These are phyloP conservation scores for Agrochola lychnidis DNA, from an alignment of 2,888 invertebrate species.

Conservation along the genomic window DNA sequence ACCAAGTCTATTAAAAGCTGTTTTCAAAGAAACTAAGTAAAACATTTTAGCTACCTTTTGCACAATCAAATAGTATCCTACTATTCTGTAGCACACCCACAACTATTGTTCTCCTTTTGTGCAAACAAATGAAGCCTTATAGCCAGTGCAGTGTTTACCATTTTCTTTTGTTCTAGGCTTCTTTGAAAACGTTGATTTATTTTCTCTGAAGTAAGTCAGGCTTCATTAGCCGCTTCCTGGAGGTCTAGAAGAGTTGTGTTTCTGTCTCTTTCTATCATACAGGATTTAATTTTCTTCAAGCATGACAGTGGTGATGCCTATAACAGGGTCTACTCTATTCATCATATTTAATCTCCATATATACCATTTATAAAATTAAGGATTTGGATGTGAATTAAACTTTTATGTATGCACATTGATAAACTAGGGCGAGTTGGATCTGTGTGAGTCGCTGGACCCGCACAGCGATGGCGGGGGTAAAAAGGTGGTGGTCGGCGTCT, in stretches of 20 bases:
- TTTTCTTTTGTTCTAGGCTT: slow-evolving; percentile 30
- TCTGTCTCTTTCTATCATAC: neutral
- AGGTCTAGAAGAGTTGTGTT: slow-evolving; percentile 17
- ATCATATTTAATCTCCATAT: slow-evolving; percentile 1
- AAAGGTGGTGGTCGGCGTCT: slow-evolving; percentile 99
- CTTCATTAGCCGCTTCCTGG: slow-evolving; percentile 7
- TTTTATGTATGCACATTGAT: slow-evolving; percentile 21
- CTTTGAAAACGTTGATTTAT: slow-evolving; percentile 37
- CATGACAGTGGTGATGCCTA: slow-evolving; percentile 4
- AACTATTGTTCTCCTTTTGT: slow-evolving; percentile 24
- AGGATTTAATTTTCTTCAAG: neutral
- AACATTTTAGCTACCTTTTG: slow-evolving; percentile 14
- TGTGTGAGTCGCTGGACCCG: slow-evolving; percentile 92
- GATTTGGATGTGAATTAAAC: slow-evolving; percentile 19
- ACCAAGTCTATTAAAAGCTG: neutral
- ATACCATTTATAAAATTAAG: neutral
- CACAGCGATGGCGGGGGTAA: slow-evolving; percentile 93
- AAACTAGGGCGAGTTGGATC: slow-evolving; percentile 94
- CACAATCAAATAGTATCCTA: slow-evolving; percentile 13
- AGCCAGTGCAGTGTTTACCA: slow-evolving; percentile 36
- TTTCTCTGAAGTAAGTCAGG: slow-evolving; percentile 32
- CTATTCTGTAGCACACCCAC: slow-evolving; percentile 2
- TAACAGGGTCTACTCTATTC: too few relatives aligned
- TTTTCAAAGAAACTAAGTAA: neutral
- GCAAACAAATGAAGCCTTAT: slow-evolving; percentile 19